Base-by-base conservation (phyloP, 1,140 invertebrate genomes). In the Drosophila baimaii region DNA sequence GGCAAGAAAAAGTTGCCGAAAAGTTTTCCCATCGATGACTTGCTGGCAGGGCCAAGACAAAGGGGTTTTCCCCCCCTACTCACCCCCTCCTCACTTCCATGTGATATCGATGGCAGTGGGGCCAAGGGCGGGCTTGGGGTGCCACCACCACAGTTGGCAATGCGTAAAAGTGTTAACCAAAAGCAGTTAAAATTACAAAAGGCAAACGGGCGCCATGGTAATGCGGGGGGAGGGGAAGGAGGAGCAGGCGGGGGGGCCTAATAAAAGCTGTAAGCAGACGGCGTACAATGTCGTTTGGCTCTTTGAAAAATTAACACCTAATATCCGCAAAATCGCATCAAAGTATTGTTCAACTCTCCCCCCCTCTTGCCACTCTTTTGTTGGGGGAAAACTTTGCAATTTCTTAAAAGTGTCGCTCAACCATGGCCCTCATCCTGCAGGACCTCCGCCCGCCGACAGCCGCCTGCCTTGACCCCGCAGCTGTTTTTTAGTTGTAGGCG, bases 251-350 rank as follows among this genome's bases (percentile, higher is more conserved):
- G 21, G 7, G 21, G 35, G 43, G 39, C 44, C 35, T 31, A 64
- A 63, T 41, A 47, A 47, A 63, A 35, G 37, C 51, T 9, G 31
- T 41, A 47, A 52, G 57, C 17, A 31, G 51, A 17, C 29, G 25
- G 37, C 17, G 73, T 63, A 70, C 66, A 63, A 71, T 70, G 75
- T 78, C 62, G 77, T 72, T 52, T 79, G 54, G 57, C 75, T 71
- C 84, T 88, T 88, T 88, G 84, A 88, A 84, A 89, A 88, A 88
- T 88, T 88, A 88, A 88, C 84, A 88, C 84, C 84, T 88, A 88
- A 88, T 88, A 88, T 88, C 84, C 84, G 84, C 84, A 88, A 88
- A 88, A 88, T 88, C 84, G 84, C 84, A 88, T 89, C 84, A 88
- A 88, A 88, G 84, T 88, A 88, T 88, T 89, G 83, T 88, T 63